Base-by-base conservation (phyloP, 2,797 vertebrate genomes). In the Pangasius sanitwongsei region DNA sequence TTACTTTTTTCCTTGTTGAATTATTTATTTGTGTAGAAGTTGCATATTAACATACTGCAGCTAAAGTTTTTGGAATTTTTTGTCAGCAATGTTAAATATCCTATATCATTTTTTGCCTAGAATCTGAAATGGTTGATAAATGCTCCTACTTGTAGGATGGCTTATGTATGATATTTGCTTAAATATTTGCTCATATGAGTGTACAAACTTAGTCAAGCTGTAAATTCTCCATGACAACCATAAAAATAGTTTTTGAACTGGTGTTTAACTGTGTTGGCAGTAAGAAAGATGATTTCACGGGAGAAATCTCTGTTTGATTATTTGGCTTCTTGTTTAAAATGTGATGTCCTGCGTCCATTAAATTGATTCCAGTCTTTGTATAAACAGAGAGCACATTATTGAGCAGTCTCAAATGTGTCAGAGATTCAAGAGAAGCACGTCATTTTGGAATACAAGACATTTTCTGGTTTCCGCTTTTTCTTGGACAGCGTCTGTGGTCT, bases 401-500 rank as follows among this genome's bases (percentile, higher is more conserved):
- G 67, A 86, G 34, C 31, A 50, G 61, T 85, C 63, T 53, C 12
- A 6, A 31, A 53, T 23, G 6, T 72, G 67, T 86, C 67, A 86
- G 67, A 72, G 84, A 74, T 57, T 55, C 50, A 74, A 57, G 67
- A 41, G 50, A 41, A 57, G 34, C 31, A 18, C 2, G 11, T 57
- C n/a, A 16, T 57, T 48, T 48, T 28, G 4, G 15, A 81, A 84
- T 44, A n/a, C 1, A 15, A 37, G 50, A n/a, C n/a, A 28, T 77
- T 77, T 55, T 57, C 86, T 63, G 25, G 75, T 85, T 87, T 90
- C 88, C 88, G 70, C 37, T 89, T 63, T 84, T 53, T 88, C 84
- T 83, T 74, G 67, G 74, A 80, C 61, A 77, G 82, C 3, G 57
- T 11, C 77, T 34, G 53, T 69, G 31, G 23, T 50, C 65, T 8